Evolutionary conservation across 2,113 vertebrate species (phyloP).

Genomic region (Falco punctatus): DNA sequence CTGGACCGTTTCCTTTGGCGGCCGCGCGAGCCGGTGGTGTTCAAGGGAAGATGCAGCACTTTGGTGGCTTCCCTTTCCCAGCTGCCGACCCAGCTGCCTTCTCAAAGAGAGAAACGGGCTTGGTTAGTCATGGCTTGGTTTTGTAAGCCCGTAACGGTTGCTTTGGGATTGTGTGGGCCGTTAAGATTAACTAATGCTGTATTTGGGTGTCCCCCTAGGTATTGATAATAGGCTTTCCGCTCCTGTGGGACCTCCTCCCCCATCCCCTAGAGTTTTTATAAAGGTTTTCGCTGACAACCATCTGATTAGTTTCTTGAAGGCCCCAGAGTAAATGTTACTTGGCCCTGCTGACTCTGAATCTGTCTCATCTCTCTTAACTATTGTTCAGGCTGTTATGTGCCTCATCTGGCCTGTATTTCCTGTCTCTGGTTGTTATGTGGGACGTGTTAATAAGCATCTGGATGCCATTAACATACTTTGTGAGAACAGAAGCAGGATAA

Average conservation of each 20-base stretch:
- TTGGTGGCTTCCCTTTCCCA: not conserved
- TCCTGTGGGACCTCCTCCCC: not conserved
- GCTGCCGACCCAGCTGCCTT: not conserved
- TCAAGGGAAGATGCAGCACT: not conserved
- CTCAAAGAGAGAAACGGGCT: not conserved
- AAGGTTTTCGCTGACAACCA: not conserved
- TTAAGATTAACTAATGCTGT: not conserved
- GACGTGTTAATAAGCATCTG: conserved; percentile 57
- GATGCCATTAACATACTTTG: conserved; percentile 42
- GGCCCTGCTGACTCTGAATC: not conserved
- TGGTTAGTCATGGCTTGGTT: not conserved
- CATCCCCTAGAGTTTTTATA: not conserved
- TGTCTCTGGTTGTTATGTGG: conserved; percentile 25
- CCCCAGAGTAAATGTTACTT: not conserved
- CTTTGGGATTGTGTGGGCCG: not conserved
- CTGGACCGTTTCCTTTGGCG: not conserved
- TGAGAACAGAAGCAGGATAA: conserved; percentile 46
- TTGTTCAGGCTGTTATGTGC: conserved; percentile 22
- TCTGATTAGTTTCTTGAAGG: not conserved
- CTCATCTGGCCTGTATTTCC: conserved; percentile 66
- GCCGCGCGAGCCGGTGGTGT: accelerated
- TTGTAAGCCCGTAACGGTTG: not conserved
- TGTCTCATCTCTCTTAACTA: not conserved
- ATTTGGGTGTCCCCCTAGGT: not conserved
- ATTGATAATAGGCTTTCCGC: not conserved